A percentile compares a stretch with the other conserved stretches of the same genome.
Evolutionary conservation across 1,140 invertebrate genomes (phyloP).

Genomic region (Drosophila bifasciata): DNA sequence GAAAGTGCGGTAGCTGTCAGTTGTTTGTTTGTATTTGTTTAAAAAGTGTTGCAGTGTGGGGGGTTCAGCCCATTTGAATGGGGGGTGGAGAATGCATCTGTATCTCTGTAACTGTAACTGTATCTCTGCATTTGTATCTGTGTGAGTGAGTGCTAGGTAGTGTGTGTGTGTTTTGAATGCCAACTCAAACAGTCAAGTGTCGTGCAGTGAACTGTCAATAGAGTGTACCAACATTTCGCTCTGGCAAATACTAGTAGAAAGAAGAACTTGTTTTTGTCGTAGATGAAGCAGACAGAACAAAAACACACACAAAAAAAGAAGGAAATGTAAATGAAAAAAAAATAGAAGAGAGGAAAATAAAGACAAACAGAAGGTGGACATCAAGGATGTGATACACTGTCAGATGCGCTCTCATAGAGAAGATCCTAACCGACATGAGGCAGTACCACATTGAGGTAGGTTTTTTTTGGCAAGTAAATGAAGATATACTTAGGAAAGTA

Average conservation of each 20-base stretch:
- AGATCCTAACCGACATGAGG: background rate
- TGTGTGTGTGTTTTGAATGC: constrained; percentile 71
- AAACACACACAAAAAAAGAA: constrained; percentile 58
- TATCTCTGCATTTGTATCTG: constrained; percentile 14
- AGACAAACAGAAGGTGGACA: too few relatives aligned
- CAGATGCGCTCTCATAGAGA: too few relatives aligned
- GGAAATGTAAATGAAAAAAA: constrained; percentile 26
- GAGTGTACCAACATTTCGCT: constrained; percentile 71
- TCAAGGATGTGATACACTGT: background rate
- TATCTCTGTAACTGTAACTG: constrained; percentile 43
- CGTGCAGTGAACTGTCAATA: constrained; percentile 82
- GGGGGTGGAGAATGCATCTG: constrained; percentile 18
- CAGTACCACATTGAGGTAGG: too few relatives aligned
- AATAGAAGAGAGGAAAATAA: constrained; percentile 4
- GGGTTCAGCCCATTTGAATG: constrained; percentile 20
- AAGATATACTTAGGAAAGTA: too few relatives aligned
- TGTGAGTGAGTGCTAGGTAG: constrained; percentile 19
- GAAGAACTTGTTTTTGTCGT: constrained; percentile 31
- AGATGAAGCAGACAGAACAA: constrained; percentile 68
- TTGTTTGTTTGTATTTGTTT: constrained; percentile 58
- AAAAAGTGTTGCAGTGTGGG: constrained; percentile 63
- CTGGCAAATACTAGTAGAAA: constrained; percentile 61
- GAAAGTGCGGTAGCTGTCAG: constrained; percentile 57
- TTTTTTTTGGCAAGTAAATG: too few relatives aligned
- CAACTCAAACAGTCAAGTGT: constrained; percentile 82